Evolutionary conservation across 2,113 vertebrate species (phyloP).

Genomic region (Uria aalge): DNA sequence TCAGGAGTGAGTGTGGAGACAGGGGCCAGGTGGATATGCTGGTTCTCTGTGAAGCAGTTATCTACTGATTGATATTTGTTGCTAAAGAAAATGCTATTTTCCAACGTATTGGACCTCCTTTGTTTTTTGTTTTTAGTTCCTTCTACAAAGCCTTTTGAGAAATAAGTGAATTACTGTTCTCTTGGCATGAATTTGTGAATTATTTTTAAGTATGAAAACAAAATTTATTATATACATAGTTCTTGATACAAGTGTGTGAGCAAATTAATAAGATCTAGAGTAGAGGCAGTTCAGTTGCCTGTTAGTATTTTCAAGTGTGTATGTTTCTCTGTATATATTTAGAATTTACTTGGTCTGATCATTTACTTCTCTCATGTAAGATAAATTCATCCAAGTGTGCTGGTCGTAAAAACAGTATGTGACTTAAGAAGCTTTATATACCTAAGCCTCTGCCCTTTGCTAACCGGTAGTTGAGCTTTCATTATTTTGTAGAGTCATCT

Average conservation of each 20-base stretch:
- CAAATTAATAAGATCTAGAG: background rate
- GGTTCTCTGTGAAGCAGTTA: background rate
- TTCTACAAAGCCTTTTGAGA: background rate
- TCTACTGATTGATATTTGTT: background rate
- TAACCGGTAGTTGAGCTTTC: background rate
- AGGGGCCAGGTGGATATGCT: background rate
- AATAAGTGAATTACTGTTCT: background rate
- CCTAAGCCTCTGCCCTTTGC: background rate
- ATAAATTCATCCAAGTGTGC: background rate
- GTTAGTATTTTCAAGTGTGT: background rate
- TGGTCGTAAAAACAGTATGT: background rate
- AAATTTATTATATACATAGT: background rate
- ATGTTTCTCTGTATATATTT: background rate
- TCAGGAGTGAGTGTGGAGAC: background rate
- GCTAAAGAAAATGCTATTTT: background rate
- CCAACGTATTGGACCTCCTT: background rate
- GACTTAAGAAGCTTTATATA: background rate
- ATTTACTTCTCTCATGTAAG: background rate
- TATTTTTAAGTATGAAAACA: background rate
- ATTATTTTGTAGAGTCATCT: background rate
- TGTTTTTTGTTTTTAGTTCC: background rate
- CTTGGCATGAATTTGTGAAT: background rate
- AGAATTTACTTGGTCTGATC: background rate
- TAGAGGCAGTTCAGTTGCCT: background rate
- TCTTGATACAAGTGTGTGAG: background rate